Base-by-base conservation (phyloP, 2,888 invertebrate species). In the Melieria omissa region DNA sequence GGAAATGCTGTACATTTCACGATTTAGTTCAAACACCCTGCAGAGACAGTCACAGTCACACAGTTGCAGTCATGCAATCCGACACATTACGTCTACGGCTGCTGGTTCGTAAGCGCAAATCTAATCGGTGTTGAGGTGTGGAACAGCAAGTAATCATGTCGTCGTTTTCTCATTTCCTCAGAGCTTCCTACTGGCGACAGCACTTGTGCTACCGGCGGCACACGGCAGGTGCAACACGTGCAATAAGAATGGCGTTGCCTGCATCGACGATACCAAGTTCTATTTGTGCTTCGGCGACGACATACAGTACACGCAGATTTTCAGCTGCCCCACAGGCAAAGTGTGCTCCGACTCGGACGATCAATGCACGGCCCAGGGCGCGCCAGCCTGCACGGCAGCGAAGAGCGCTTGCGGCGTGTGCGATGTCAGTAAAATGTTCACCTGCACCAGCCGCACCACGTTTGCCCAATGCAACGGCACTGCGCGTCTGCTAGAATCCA, bases 401-500 rank as follows among this genome's bases (percentile, higher is more conserved):
- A 0, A 0, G 0, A 4, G 8, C 0, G 45, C 72, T 7, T 84
- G 84, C 68, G 70, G 73, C 1, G 3, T 54, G 12, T 84, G 84
- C 69, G 66, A 75, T n/a, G 78, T 54, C 5, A 5, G 0, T 0
- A 65, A 63, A 4, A 16, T 79, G 16, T 84, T 84, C 70, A 74
- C 80, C 45, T 84, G 83, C 73, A 82, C 80, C 55, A 82, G 82
- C 60, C 77, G 78, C 63, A 81, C 76, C 4, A 72, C 74, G 10
- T 83, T 79, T 65, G 78, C 72, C 5, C 72, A 74, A 75, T 84
- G 83, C 70, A 7, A 78, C n/a, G 77, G 75, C 14, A 45, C 5
- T 3, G 8, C 9, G 0, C 12, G 42, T 12, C 5, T 76, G 16
- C 74, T 70, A 0, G 42, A 44, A 1, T 47, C 66, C 10, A 55